A percentile compares a stretch with the other conserved stretches of the same genome.
Conservation (phyloP, 2,888 invertebrate species). For the Volucella inflata region DNA sequence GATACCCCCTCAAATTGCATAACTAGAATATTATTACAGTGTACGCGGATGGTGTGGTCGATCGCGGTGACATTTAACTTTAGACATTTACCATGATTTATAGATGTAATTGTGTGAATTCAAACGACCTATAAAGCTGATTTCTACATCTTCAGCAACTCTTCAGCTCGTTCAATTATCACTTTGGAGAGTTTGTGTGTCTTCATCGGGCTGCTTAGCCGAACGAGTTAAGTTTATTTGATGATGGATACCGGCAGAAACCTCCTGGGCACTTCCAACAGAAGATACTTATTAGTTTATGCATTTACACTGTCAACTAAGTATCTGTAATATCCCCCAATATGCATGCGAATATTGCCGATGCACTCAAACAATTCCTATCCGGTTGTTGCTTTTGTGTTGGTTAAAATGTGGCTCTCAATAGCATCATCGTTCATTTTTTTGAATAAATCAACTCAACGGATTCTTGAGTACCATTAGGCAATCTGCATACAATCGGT, state of each 20-base stretch:
- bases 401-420: constrained; percentile 10
- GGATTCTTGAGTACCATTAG: constrained; percentile 21
- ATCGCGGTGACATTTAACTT: constrained; percentile 71
- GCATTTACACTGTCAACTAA: constrained; percentile 20
- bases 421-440: background rate
- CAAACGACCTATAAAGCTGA: constrained; percentile 63
- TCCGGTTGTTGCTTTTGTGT: background rate
- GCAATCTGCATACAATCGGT: constrained; percentile 44
- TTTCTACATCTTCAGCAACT: constrained; percentile 46
- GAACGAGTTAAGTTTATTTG: constrained; percentile 48
- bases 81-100: constrained; percentile 65
- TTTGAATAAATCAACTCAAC: constrained; percentile 13
- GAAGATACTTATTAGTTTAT: constrained; percentile 43
- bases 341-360: no score
- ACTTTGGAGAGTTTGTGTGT: constrained; percentile 39
- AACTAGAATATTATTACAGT: constrained; percentile 56
- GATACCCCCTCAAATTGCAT: constrained; percentile 48
- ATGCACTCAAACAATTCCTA: background rate
- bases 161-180: constrained; percentile 62
- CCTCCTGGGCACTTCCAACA: background rate
- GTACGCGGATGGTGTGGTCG: constrained; percentile 53
- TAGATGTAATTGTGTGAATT: constrained; percentile 67
- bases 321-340: no score
- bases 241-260: constrained; percentile 17
- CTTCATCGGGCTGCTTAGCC: constrained; percentile 34